phyloP scores from a whole-genome alignment of 2,797 vertebrate species.

The Mycteria americana region DNA sequence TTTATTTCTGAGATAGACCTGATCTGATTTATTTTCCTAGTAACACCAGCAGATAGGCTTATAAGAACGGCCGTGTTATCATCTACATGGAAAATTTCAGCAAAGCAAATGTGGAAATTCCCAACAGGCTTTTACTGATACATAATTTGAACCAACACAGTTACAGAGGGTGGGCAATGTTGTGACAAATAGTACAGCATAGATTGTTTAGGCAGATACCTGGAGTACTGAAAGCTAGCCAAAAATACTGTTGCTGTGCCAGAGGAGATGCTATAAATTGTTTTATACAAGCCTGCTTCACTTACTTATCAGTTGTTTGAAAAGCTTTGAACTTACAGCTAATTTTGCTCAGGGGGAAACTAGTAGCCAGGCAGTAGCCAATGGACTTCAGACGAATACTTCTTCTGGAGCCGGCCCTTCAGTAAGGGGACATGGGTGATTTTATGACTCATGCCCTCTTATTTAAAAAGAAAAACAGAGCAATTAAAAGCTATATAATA shows the following conservation, averaged over 20 bases:
- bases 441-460: not conserved
- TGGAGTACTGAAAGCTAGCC: not conserved
- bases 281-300: not conserved
- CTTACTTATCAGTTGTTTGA: not conserved
- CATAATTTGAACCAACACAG: not conserved
- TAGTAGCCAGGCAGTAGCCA: not conserved
- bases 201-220: not conserved
- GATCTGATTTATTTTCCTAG: conserved; percentile 23
- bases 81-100: not conserved
- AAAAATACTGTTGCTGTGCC: not conserved
- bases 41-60: not conserved
- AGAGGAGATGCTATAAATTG: not conserved
- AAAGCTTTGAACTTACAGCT: not conserved
- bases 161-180: not conserved
- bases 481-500: not conserved
- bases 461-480: not conserved
- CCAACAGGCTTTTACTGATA: not conserved
- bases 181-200: not conserved
- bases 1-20: conserved; percentile 14
- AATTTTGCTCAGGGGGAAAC: not conserved
- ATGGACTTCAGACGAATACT: not conserved
- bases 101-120: not conserved
- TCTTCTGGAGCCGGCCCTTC: not conserved
- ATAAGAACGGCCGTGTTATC: not conserved
- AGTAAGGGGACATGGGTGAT: not conserved